Evolutionary conservation across 2,797 vertebrate species (phyloP).

Genomic region (Sebastes reedi): DNA sequence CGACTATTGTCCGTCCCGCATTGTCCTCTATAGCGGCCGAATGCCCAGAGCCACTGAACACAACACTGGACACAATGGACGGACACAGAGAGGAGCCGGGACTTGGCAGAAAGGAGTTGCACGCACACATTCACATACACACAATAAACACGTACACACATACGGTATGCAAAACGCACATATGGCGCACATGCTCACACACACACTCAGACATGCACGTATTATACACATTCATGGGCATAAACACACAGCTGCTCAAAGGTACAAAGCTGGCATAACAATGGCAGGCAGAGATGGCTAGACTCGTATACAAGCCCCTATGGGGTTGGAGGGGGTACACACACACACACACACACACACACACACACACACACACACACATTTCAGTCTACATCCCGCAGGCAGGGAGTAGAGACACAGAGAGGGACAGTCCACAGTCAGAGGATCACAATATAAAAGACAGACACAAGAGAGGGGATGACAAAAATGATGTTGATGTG

Average conservation of each 20-base stretch:
- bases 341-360: conserved; percentile 1
- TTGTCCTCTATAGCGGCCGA: conserved; percentile 73
- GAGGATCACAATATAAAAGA: conserved; percentile 58
- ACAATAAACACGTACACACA: conserved; percentile 31
- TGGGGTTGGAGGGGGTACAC: conserved; percentile 41
- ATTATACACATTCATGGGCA: conserved; percentile 28
- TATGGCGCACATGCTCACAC: conserved; percentile 10
- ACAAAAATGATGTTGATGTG: conserved; percentile 61
- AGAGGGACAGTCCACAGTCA: conserved; percentile 44
- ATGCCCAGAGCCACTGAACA: conserved; percentile 72
- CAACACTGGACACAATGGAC: conserved; percentile 73
- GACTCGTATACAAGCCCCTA: conserved; percentile 60
- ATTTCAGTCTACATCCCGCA: conserved; percentile 36
- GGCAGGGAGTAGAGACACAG: conserved; percentile 43
- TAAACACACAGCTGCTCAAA: conserved; percentile 62
- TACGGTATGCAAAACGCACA: conserved; percentile 44
- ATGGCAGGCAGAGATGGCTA: conserved; percentile 63
- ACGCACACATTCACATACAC: conserved; percentile 5
- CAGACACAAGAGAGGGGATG: conserved; percentile 57
- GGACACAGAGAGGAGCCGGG: conserved; percentile 60
- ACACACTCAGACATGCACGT: conserved; percentile 15
- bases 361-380: conserved; percentile 4
- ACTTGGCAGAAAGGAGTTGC: conserved; percentile 60
- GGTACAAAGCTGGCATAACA: conserved; percentile 70
- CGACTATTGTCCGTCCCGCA: conserved; percentile 66